Percentiles rank a stretch among this genome's conserved stretches.
Evolutionary conservation across 2,113 vertebrate genomes (phyloP).

Genomic region (Gavialis gangeticus): DNA sequence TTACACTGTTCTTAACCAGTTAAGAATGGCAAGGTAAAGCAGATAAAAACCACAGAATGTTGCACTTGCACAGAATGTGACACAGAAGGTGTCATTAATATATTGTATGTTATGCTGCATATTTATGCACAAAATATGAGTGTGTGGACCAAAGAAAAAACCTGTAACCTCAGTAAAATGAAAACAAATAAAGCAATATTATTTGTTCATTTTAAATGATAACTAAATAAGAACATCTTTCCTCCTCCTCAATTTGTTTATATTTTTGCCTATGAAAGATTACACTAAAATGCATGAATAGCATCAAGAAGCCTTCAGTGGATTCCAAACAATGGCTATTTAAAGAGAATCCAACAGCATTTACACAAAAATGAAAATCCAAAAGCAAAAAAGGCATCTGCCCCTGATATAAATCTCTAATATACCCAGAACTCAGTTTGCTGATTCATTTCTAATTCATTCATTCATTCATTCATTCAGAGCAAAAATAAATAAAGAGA

Average conservation of each 20-base stretch:
- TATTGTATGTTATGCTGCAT: not conserved
- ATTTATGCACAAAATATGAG: not conserved
- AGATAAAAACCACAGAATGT: not conserved
- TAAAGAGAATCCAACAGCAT: constrained; percentile 25
- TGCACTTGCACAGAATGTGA: not conserved
- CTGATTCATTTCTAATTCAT: constrained; percentile 43
- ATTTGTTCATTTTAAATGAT: not conserved
- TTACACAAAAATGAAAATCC: not conserved
- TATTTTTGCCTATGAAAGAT: not conserved
- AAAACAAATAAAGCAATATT: not conserved
- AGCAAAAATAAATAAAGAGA: constrained; percentile 10
- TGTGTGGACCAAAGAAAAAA: not conserved
- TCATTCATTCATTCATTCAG: constrained; percentile 15
- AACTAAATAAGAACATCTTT: not conserved
- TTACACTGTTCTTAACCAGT: not conserved
- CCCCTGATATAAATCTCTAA: not conserved
- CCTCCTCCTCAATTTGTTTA: not conserved
- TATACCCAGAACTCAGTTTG: constrained; percentile 37
- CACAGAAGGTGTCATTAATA: not conserved
- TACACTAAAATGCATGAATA: not conserved
- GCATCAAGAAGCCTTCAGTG: not conserved
- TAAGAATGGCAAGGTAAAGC: not conserved
- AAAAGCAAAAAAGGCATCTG: constrained; percentile 4
- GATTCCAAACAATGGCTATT: constrained; percentile 37
- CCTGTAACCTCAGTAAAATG: not conserved